A percentile compares a stretch with the other conserved stretches of the same genome.
Evolutionary conservation across 2,888 invertebrate species (phyloP).

Genomic region (Epsilonema sp.): DNA sequence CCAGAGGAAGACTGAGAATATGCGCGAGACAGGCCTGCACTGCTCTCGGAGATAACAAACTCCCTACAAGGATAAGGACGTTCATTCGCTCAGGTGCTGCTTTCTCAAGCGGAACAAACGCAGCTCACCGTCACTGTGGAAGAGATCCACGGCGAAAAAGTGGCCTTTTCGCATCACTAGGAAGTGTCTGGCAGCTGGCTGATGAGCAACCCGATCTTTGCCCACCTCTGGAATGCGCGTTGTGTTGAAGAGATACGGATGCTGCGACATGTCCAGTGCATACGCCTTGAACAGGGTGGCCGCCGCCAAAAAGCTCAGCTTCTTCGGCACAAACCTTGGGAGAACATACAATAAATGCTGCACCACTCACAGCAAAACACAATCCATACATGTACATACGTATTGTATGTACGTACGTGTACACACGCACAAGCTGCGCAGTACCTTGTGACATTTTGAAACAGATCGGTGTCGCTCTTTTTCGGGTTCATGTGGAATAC

Average conservation of each 20-base stretch:
- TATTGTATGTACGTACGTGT: no score
- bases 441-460: constrained; percentile 45
- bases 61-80: constrained; percentile 36
- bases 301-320: no score
- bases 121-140: constrained; percentile 48
- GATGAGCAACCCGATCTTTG: constrained; percentile 56
- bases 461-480: constrained; percentile 59
- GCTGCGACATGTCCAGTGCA: constrained; percentile 95
- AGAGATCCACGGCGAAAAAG: constrained; percentile 66
- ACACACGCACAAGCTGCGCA: no score
- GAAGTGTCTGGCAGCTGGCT: constrained; percentile 52
- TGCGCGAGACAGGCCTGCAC: constrained; percentile 53
- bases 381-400: no score
- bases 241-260: constrained; percentile 63
- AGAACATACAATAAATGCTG: no score
- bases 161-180: constrained; percentile 64
- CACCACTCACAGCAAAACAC: no score
- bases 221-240: constrained; percentile 60
- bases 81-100: no score
- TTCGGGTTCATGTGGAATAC: constrained; percentile 74
- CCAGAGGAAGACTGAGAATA: constrained; percentile 44
- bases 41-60: constrained; percentile 46
- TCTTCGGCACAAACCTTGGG: no score
- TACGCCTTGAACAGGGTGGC: constrained; percentile 57
- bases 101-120: no score